A percentile compares a stretch with the other conserved stretches of the same genome.
Evolutionary conservation across 2,113 vertebrate genomes (phyloP).

Genomic region (Rynchops niger): DNA sequence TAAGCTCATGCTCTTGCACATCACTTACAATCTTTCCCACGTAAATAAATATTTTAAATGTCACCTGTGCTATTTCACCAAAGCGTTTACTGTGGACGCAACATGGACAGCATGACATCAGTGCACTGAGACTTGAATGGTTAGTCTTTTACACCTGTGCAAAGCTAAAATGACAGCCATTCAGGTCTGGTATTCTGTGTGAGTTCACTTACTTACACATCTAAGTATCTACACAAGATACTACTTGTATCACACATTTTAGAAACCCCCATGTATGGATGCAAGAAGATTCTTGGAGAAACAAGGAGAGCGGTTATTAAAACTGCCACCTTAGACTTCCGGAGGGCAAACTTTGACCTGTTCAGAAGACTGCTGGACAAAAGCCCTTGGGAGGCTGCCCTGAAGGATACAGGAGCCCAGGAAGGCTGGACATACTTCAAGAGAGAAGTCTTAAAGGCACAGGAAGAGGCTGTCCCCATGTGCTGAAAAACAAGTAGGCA

Average conservation of each 20-base stretch:
- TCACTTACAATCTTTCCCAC: accelerated
- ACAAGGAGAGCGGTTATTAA: too few species aligned
- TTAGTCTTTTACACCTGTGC: background rate
- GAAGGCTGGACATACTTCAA: too few species aligned
- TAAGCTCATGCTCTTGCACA: background rate
- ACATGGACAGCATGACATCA: background rate
- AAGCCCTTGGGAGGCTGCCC: too few species aligned
- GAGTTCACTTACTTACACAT: background rate
- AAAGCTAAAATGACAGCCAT: background rate
- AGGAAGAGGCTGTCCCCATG: too few species aligned
- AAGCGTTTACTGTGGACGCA: background rate
- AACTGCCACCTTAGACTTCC: too few species aligned
- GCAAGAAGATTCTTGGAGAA: background rate
- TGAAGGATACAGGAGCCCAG: too few species aligned
- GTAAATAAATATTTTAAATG: background rate
- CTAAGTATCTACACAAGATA: background rate
- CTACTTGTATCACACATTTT: background rate
- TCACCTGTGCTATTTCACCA: background rate
- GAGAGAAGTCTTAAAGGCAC: too few species aligned
- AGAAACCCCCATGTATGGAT: background rate
- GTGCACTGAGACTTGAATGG: background rate
- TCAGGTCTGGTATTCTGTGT: background rate
- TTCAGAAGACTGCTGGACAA: too few species aligned
- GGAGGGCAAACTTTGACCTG: too few species aligned
- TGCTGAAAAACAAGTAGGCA: too few species aligned